Evolutionary conservation across 1,140 invertebrate genomes (phyloP).

Genomic region (Diorhabda sublineata): DNA sequence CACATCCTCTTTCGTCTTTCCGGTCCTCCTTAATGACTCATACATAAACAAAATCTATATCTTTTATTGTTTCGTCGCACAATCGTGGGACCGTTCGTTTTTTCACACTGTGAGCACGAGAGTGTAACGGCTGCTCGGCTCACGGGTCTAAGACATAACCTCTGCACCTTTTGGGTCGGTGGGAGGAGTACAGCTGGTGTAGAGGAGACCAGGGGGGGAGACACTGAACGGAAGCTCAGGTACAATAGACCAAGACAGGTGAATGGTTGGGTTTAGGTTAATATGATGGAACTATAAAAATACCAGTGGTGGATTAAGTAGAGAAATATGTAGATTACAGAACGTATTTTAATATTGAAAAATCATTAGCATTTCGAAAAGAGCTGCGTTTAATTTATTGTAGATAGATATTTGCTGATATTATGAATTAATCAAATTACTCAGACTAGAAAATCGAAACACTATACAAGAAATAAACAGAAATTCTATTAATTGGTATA

Average conservation of each 20-base stretch:
- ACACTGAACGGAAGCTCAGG: constrained; percentile 33
- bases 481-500: too few species aligned
- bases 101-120: constrained; percentile 35
- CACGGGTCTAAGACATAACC: constrained; percentile 27
- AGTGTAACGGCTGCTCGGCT: constrained; percentile 32
- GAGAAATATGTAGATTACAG: too few species aligned
- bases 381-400: too few species aligned
- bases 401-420: too few species aligned
- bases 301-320: too few species aligned
- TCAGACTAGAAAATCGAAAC: too few species aligned
- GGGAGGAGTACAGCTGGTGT: constrained; percentile 17
- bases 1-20: constrained; percentile 24
- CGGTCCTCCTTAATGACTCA: constrained; percentile 36
- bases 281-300: neutral
- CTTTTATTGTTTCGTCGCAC: constrained; percentile 29
- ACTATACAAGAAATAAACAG: too few species aligned
- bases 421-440: too few species aligned
- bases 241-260: constrained; percentile 33
- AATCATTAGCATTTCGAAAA: too few species aligned
- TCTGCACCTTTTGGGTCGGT: constrained; percentile 30
- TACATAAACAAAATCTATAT: constrained; percentile 39
- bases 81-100: constrained; percentile 35
- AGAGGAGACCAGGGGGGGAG: constrained; percentile 18
- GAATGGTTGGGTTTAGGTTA: constrained; percentile 26
- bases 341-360: too few species aligned